Percentiles rank a stretch among this genome's conserved stretches.
Evolutionary conservation across 2,113 vertebrate genomes (phyloP).

Genomic region (Lepus europaeus): DNA sequence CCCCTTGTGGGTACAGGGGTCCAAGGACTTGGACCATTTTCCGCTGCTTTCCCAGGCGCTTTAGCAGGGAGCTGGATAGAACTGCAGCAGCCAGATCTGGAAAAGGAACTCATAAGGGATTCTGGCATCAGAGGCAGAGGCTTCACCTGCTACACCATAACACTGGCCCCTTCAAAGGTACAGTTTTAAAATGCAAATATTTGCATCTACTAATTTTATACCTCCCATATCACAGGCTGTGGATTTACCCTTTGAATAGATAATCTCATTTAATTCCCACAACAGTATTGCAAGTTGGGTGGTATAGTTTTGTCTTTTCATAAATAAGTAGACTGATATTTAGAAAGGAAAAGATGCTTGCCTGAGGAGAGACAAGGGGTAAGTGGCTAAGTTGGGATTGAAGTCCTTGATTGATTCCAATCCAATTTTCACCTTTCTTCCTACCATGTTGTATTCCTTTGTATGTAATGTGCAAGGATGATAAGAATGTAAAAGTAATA

Average conservation of each 20-base stretch:
- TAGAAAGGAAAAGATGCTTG: constrained; percentile 5
- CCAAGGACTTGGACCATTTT: no score
- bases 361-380: not conserved
- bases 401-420: not conserved
- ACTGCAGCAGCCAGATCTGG: no score
- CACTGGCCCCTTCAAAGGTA: not conserved
- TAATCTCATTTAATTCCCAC: not conserved
- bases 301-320: not conserved
- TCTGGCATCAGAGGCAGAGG: no score
- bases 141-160: no score
- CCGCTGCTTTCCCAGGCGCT: no score
- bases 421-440: not conserved
- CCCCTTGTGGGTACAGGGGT: no score
- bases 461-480: not conserved
- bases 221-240: not conserved
- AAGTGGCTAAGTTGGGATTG: not conserved
- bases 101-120: no score
- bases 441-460: not conserved
- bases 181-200: not conserved
- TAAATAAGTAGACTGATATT: not conserved
- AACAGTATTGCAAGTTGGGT: not conserved
- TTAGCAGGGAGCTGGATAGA: no score
- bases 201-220: not conserved
- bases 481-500: not conserved
- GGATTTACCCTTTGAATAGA: not conserved